A percentile compares a stretch with the other conserved stretches of the same genome.
phyloP scores from a whole-genome alignment of 2,888 invertebrate genomes.

The Sinelater perroti region DNA sequence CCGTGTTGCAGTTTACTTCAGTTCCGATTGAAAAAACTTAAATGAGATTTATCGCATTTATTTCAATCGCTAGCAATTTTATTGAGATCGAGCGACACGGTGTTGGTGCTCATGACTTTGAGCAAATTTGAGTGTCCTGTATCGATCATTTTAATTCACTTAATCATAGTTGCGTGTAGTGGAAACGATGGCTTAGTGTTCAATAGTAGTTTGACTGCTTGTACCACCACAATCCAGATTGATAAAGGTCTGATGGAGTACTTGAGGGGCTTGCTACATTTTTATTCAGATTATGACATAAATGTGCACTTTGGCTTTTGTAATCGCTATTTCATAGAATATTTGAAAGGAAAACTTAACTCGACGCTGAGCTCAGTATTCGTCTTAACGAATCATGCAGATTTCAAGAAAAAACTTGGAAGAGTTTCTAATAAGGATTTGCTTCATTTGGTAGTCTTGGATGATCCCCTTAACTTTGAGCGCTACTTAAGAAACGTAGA shows the following conservation, averaged over 20 bases:
- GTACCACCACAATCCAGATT: background rate
- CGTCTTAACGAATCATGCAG: background rate
- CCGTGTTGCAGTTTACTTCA: too few relatives aligned
- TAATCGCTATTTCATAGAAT: background rate
- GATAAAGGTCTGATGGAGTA: background rate
- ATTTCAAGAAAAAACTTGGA: background rate
- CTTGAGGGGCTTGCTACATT: background rate
- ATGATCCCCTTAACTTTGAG: background rate
- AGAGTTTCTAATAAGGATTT: background rate
- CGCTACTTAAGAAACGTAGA: background rate
- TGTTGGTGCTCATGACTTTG: too few relatives aligned
- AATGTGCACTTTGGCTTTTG: background rate
- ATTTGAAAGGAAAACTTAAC: background rate
- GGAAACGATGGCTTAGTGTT: too few relatives aligned
- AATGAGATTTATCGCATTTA: too few relatives aligned
- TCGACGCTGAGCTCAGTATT: background rate
- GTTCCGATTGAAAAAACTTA: too few relatives aligned
- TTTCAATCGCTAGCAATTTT: too few relatives aligned
- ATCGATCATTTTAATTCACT: too few relatives aligned
- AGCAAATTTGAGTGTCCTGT: too few relatives aligned
- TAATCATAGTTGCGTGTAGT: too few relatives aligned
- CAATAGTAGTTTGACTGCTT: too few relatives aligned
- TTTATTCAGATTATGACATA: background rate
- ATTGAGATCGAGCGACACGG: too few relatives aligned
- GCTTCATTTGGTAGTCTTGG: background rate